These are phyloP conservation scores for Equus quagga DNA, from an alignment of 2,113 vertebrate species.

Conservation along the genomic window DNA sequence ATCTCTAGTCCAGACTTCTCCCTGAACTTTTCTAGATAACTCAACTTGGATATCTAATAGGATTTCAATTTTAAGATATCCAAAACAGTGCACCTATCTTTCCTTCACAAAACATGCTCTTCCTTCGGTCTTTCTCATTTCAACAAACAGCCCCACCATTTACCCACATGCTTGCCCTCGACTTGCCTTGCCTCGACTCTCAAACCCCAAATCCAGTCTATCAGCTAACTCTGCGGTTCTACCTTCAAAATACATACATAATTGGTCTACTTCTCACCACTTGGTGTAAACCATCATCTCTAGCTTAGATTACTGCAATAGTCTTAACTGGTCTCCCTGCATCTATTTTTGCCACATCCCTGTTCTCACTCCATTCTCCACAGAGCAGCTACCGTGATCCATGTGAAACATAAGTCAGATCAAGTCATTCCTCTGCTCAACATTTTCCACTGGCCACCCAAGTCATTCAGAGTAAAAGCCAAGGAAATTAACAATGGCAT, in stretches of 20 bases:
- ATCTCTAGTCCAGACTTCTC: not conserved
- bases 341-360: not conserved
- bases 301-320: not conserved
- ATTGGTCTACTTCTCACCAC: not conserved
- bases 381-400: not conserved
- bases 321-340: not conserved
- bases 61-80: not conserved
- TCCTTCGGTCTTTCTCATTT: not conserved
- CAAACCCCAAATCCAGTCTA: not conserved
- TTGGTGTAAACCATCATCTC: not conserved
- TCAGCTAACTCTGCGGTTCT: not conserved
- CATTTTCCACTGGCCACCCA: not conserved
- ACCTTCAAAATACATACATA: not conserved
- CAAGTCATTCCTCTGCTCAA: not conserved
- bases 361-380: not conserved
- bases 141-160: not conserved
- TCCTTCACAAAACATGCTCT: not conserved
- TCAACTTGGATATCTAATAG: not conserved
- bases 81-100: not conserved
- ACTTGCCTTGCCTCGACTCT: not conserved
- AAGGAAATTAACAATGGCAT: not conserved
- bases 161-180: not conserved
- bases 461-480: not conserved
- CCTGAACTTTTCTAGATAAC: not conserved
- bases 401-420: not conserved